Evolutionary conservation across 2,888 invertebrate species (phyloP).

Genomic region (Arctia plantaginis): DNA sequence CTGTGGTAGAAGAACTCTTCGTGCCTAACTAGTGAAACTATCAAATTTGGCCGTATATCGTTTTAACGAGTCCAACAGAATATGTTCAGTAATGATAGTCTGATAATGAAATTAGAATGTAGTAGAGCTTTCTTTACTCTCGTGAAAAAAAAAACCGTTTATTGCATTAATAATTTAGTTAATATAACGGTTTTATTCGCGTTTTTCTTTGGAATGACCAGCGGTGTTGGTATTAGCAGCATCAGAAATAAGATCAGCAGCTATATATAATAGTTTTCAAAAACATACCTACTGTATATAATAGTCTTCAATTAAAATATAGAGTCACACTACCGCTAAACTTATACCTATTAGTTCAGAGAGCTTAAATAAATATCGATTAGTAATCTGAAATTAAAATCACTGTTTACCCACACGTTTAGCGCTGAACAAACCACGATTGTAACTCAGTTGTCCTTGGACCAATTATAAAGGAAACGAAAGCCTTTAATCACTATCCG

Average conservation of each 20-base stretch:
- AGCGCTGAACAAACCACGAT: conserved; percentile 30
- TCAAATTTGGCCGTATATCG: too few species aligned
- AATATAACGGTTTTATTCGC: too few species aligned
- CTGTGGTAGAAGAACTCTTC: too few species aligned
- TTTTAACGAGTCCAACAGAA: too few species aligned
- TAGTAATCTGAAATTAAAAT: conserved; percentile 54
- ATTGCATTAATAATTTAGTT: too few species aligned
- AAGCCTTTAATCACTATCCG: conserved; percentile 64
- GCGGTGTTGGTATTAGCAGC: too few species aligned
- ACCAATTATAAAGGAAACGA: conserved; percentile 65
- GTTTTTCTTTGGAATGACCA: too few species aligned
- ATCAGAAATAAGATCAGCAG: not conserved
- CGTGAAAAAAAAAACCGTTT: too few species aligned
- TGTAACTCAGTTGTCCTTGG: conserved; percentile 63
- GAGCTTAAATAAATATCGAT: conserved; percentile 37
- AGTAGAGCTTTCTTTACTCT: too few species aligned
- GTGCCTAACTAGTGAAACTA: too few species aligned
- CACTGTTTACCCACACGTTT: conserved; percentile 55
- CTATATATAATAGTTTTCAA: not conserved
- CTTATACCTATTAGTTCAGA: conserved; percentile 4
- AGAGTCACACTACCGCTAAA: not conserved
- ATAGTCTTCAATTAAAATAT: not conserved
- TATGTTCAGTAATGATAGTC: too few species aligned
- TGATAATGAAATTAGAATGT: too few species aligned
- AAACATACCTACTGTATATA: not conserved